Percentiles rank a stretch among this genome's conserved stretches.
These are phyloP conservation scores for Anastrepha ludens DNA, from an alignment of 1,140 invertebrate genomes.

Conservation along the genomic window DNA sequence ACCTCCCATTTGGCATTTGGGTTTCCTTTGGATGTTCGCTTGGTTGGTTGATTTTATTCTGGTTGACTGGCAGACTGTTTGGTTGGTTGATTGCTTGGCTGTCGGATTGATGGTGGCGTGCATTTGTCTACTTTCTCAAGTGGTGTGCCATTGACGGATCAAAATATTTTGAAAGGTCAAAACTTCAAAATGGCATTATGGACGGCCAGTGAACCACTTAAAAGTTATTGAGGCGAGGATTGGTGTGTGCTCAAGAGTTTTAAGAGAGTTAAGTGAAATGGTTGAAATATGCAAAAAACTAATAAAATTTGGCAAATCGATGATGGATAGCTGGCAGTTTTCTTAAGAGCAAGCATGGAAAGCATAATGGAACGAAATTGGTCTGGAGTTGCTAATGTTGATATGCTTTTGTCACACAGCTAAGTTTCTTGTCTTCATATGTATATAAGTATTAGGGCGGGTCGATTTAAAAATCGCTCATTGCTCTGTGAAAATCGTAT, in stretches of 20 bases:
- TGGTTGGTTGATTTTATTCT: background rate
- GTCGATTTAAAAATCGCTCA: no score
- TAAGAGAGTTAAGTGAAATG: background rate
- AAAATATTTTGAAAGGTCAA: slow-evolving; percentile 49
- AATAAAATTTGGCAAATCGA: no score
- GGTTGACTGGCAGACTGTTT: background rate
- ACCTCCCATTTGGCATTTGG: background rate
- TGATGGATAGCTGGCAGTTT: no score
- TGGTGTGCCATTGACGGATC: slow-evolving; percentile 37
- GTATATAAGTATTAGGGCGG: no score
- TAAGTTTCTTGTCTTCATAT: no score
- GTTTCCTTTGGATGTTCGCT: background rate
- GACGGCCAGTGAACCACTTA: background rate
- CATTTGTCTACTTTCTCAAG: slow-evolving; percentile 20
- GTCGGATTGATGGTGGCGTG: background rate
- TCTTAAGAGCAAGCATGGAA: background rate
- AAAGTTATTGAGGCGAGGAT: background rate
- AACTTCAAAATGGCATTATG: slow-evolving; percentile 38
- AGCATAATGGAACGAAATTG: no score
- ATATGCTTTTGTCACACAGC: no score
- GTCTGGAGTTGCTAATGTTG: no score
- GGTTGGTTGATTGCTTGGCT: background rate
- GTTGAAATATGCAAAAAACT: background rate
- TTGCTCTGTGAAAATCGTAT: no score
- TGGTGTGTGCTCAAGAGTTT: background rate